phyloP scores from a whole-genome alignment of 1,140 invertebrate species.

The Penaeus vannamei region DNA sequence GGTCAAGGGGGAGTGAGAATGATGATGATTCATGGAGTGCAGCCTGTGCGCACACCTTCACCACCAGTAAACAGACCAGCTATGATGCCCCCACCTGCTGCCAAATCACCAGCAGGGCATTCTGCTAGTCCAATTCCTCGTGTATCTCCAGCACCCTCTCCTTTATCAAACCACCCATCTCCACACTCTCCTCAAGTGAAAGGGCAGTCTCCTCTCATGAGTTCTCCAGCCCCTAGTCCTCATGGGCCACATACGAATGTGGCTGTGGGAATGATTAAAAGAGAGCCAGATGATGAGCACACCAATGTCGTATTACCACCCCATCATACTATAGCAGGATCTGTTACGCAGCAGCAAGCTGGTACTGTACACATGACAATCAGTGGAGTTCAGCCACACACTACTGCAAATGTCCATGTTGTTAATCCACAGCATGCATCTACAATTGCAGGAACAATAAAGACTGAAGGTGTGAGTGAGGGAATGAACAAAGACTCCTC shows the following conservation, averaged over 20 bases:
- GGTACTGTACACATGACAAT: constrained; percentile 78
- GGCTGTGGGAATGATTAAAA: constrained; percentile 44
- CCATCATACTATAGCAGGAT: constrained; percentile 10
- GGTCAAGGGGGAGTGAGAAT: constrained; percentile 48
- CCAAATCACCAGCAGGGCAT: constrained; percentile 62
- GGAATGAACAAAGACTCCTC: constrained; percentile 56
- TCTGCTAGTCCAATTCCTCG: constrained; percentile 61
- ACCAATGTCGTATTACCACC: constrained; percentile 29
- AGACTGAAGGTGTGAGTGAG: constrained; percentile 44
- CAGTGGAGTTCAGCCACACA: constrained; percentile 75
- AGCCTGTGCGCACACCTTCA: constrained; percentile 60
- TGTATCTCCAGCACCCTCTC: constrained; percentile 62
- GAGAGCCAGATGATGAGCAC: constrained; percentile 44
- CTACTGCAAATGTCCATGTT: constrained; percentile 30
- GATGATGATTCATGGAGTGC: constrained; percentile 65
- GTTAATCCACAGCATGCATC: constrained; percentile 34
- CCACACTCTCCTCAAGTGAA: constrained; percentile 65
- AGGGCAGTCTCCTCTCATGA: constrained; percentile 56
- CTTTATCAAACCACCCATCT: constrained; percentile 56
- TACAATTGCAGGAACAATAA: constrained; percentile 32
- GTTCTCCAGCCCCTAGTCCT: constrained; percentile 58
- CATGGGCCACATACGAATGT: constrained; percentile 42
- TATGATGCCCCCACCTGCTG: constrained; percentile 64
- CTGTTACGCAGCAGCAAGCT: constrained; percentile 20
- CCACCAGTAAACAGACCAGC: constrained; percentile 48